Evolutionary conservation across 2,888 invertebrate genomes (phyloP).

Genomic region (Xanthia togata): DNA sequence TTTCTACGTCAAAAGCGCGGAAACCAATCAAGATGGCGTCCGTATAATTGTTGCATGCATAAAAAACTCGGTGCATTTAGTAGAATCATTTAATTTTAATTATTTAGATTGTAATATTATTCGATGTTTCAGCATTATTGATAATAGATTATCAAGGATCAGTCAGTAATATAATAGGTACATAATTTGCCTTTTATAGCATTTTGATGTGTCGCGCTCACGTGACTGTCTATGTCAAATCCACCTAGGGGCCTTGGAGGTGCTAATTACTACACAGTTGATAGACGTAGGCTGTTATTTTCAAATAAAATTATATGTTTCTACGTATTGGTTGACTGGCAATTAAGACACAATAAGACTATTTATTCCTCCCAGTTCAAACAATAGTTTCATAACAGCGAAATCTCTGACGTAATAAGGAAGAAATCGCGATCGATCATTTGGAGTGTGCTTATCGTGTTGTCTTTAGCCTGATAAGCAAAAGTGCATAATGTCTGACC

Average conservation of each 20-base stretch:
- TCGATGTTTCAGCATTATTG: neutral
- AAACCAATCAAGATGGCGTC: conserved; percentile 17
- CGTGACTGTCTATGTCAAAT: neutral
- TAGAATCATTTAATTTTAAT: neutral
- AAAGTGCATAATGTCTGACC: conserved; percentile 15
- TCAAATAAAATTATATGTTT: neutral
- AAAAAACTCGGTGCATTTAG: neutral
- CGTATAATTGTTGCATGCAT: neutral
- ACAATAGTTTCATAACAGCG: conserved; percentile 1
- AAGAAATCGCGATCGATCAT: conserved; percentile 33
- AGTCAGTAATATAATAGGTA: neutral
- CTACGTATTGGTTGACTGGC: too few species aligned
- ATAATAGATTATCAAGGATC: neutral
- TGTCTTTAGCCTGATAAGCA: conserved; percentile 20
- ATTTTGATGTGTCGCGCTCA: neutral
- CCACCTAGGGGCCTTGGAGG: neutral
- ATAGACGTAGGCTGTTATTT: conserved; percentile 3
- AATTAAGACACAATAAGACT: neutral
- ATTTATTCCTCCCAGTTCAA: neutral
- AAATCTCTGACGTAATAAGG: neutral
- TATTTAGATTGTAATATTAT: neutral
- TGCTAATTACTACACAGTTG: conserved; percentile 14
- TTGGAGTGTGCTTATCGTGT: conserved; percentile 11
- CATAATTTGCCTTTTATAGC: neutral
- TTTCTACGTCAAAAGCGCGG: conserved; percentile 3